Percentiles rank a stretch among this genome's conserved stretches.
Evolutionary conservation across 2,888 invertebrate genomes (phyloP).

Genomic region (Melieria crassipennis): DNA sequence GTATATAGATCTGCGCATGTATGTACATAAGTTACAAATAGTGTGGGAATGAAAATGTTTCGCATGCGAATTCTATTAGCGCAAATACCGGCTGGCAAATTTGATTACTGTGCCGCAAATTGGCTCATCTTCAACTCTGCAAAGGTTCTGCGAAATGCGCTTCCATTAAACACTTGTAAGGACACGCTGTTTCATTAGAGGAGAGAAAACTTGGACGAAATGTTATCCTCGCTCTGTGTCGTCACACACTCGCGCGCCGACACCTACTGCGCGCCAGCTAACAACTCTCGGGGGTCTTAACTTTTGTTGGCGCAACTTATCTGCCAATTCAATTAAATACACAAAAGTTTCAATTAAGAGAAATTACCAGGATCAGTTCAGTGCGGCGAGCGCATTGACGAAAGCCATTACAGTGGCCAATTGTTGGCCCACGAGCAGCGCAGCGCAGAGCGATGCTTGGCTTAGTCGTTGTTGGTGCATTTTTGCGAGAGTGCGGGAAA

Average conservation of each 20-base stretch:
- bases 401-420: slow-evolving; percentile 18
- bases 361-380: slow-evolving; percentile 35
- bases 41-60: too few species aligned
- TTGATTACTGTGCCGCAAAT: not conserved
- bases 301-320: slow-evolving; percentile 31
- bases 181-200: not conserved
- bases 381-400: slow-evolving; percentile 5
- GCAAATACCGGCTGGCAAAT: too few species aligned
- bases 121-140: not conserved
- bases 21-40: too few species aligned
- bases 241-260: not conserved
- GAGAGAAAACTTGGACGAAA: too few species aligned
- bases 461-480: too few species aligned
- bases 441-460: not conserved
- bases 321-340: slow-evolving; percentile 39
- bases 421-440: slow-evolving; percentile 1
- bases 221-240: too few species aligned
- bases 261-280: not conserved
- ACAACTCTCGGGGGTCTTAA: slow-evolving; percentile 21
- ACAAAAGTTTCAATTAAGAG: slow-evolving; percentile 40
- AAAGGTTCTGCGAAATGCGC: not conserved
- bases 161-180: not conserved
- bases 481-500: too few species aligned
- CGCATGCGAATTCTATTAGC: too few species aligned
- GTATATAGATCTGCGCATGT: too few species aligned